These are phyloP conservation scores for Apodemus agrarius DNA, from an alignment of 2,797 vertebrate genomes.

Conservation along the genomic window DNA sequence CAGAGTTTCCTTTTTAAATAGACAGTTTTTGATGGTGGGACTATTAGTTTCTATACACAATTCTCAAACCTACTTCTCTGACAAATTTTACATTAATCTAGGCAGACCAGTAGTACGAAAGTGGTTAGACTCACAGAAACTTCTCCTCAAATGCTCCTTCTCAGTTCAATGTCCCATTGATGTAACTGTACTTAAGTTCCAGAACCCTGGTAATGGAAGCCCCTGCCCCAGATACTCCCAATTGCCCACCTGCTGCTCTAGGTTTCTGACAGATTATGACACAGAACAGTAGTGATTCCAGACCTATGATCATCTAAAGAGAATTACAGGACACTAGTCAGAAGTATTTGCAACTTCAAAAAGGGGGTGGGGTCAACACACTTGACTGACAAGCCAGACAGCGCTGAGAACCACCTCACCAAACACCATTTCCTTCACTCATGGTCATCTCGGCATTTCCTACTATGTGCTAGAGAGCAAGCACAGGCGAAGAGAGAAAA, in stretches of 20 bases:
- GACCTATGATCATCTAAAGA: neutral
- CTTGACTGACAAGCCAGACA: neutral
- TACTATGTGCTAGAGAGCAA: neutral
- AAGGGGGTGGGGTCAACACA: neutral
- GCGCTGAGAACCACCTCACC: neutral
- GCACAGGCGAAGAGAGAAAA: neutral
- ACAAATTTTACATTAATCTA: neutral
- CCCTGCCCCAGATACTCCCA: neutral
- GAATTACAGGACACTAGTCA: neutral
- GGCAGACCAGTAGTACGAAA: neutral
- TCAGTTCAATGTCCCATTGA: neutral
- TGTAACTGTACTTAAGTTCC: neutral
- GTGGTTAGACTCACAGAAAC: neutral
- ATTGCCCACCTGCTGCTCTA: neutral
- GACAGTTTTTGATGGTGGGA: neutral
- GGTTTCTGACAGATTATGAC: neutral
- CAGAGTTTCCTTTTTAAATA: constrained; percentile 26
- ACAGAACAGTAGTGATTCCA: neutral
- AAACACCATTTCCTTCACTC: constrained; percentile 3
- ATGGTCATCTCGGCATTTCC: neutral
- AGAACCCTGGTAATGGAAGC: neutral
- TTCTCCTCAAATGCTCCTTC: neutral
- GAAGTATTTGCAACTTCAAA: neutral
- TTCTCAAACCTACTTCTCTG: constrained; percentile 35
- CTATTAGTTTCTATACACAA: constrained; percentile 9